Evolutionary conservation across 2,888 invertebrate genomes (phyloP), one percentile per base, ranked within the genome.

Genomic region (Aleiodes leptofemur): DNA sequence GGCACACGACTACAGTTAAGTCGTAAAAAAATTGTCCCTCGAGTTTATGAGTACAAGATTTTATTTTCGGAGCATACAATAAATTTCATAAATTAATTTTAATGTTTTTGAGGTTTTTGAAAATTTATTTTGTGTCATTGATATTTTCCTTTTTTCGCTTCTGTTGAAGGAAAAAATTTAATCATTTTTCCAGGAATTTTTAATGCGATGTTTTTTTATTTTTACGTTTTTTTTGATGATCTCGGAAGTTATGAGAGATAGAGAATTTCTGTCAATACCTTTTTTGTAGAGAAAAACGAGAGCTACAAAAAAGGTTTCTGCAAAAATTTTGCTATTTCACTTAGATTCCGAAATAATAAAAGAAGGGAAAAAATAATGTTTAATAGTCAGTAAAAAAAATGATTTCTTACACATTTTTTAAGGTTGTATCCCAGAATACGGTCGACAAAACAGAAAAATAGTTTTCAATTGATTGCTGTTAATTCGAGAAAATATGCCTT

Each of bases 1-100:
- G 82, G 81, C 83, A 75, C 64, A 64, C 68, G 50, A 68, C 50
- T 68, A 29, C 64, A 43, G 43, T 64, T 64, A 48, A 64, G 64
- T 64, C 64, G 64, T 64, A 64, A 64, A 64, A 64, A 64, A 64
- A 64, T 48, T 64, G 43, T 43, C 68, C 68, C 68, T 14, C 14
- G 13, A 68, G 13, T 50, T 68, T 43, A 43, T 43, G 43, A 7
- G 29, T 11, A 14, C 51, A 7, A 31, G 43, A 64, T 68, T 68
- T 51, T 68, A 13, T 23, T n/a, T 31, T 31, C 11, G 64, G 4
- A 64, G 23, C 16, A 43, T 23, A 64, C 48, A 43, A 16, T 48
- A 16, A 31, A 31, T 14, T n/a, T 48, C 64, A 38, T 59, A 59
- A 59, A 59, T n/a, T 34, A n/a, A 59, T 59, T 57, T 14, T 5